Evolutionary conservation across 2,888 invertebrate species (phyloP), one percentile per base, ranked within the genome.

Genomic region (Didymodactylos carnosus): DNA sequence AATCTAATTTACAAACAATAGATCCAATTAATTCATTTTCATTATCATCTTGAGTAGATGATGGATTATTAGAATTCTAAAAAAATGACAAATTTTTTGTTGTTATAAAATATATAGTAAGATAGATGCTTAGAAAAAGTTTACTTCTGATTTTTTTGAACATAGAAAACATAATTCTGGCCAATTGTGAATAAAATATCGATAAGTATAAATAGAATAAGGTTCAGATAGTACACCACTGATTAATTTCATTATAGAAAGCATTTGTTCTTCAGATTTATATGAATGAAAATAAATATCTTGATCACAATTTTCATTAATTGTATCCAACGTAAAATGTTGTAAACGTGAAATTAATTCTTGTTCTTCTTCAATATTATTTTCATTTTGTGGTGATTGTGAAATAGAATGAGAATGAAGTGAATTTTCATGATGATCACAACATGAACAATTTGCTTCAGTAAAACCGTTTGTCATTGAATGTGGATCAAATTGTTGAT

Each of bases 171-270:
- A 98, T 78, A 98, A 87, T 85, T 95, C 92, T 83, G 97, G 97
- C 98, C 98, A 99, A 85, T 97, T 97, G 84, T 98, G 94, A 84
- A 98, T 95, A 87, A 98, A 98, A 87, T 97, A 99, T 86, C 98
- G 89, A 87, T 98, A 98, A 40, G 98, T 99, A 85, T 98, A 99
- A 86, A 98, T 97, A 78, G 97, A 97, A 86, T 98, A 98, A 49
- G 98, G 98, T 87, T 98, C 98, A 76, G 95, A 95, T 79, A 98
- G 88, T 87, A 98, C 98, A 84, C 94, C 94, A 83, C 95, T 94
- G 83, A 98, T 97, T 81, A 98, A 89, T 86, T 90, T 89, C 94
- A 98, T 97, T 79, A 98, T 97, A 85, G 71, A 39, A 19, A 62
- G 35, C 74, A 74, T 74, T 72, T 74, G 71, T 16, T 53, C 46